These are phyloP conservation scores for Acanthopleura granulata DNA, from an alignment of 2,888 invertebrate genomes.

Conservation along the genomic window DNA sequence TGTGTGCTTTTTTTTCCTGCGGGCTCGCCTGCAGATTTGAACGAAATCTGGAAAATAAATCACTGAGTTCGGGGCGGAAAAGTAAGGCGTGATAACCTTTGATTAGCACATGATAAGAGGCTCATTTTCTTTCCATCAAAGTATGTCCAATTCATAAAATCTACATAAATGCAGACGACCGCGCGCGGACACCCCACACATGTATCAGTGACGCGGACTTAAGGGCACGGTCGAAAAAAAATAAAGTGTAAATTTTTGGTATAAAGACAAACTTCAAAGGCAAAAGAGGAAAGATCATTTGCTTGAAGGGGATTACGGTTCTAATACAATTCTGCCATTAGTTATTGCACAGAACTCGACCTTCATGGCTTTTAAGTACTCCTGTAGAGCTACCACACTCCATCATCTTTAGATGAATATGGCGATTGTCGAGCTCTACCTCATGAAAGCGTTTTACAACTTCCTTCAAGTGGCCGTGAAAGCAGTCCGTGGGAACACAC, in stretches of 20 bases:
- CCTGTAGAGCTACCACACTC: neutral
- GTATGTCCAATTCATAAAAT: conserved; percentile 5
- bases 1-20: neutral
- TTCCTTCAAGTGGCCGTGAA: neutral
- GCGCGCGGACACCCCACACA: too few species aligned
- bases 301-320: too few species aligned
- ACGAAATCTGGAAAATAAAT: neutral
- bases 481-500: too few species aligned
- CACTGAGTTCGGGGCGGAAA: neutral
- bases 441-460: neutral
- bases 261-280: too few species aligned
- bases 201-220: too few species aligned
- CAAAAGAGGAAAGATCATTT: too few species aligned
- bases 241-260: too few species aligned
- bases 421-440: neutral
- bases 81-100: conserved; percentile 1
- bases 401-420: neutral
- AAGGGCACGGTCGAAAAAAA: too few species aligned
- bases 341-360: too few species aligned
- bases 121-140: neutral
- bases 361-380: too few species aligned
- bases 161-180: neutral
- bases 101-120: conserved; percentile 1
- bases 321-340: too few species aligned
- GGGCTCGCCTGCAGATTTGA: neutral